Evolutionary conservation across 2,113 vertebrate genomes (phyloP), one percentile per base, ranked within the genome.

Genomic region (Micronycteris hirsuta): DNA sequence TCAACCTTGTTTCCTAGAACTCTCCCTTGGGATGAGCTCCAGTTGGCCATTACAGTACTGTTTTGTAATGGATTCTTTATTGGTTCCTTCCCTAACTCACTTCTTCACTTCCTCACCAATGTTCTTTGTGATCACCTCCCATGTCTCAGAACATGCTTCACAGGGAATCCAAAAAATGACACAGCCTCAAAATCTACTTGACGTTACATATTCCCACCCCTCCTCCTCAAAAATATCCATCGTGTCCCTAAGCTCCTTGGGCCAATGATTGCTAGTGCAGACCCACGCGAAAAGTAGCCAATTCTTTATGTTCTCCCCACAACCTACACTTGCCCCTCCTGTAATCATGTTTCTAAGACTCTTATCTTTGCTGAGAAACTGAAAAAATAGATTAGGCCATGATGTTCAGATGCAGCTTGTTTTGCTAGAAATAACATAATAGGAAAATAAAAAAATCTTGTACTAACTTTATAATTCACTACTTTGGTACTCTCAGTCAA

Each of bases 401-500:
- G 3, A 47, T 19, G 3, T 91, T 91, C 3, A 65, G 68, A 58
- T 76, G 10, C 2, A 63, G 28, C 5, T 45, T 54, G 2, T 47
- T 95, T 77, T 38, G 38, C 26, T 82, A 73, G 28, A 85, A 33
- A 49, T n/a, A 73, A n/a, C 31, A 58, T 0, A 78, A 33, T 3
- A 85, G 58, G 5, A 4, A 63, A 88, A 43, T 47, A 26, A 68
- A 76, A 87, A 58, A 19, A 43, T 9, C 22, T 56, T 70, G 17
- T 43, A 16, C 4, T 73, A 28, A 45, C 17, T 61, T 95, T 77
- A 49, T 33, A 41, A 41, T 41, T 88, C 45, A 89, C 33, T 54
- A 73, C 36, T 68, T 85, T 41, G 26, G 13, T 94, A 33, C 61
- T 20, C n/a, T 86, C 28, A 63, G 24, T 89, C n/a, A 88, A 84